Base-by-base conservation (phyloP, 2,797 vertebrate species). In the Xenentodon cancila region DNA sequence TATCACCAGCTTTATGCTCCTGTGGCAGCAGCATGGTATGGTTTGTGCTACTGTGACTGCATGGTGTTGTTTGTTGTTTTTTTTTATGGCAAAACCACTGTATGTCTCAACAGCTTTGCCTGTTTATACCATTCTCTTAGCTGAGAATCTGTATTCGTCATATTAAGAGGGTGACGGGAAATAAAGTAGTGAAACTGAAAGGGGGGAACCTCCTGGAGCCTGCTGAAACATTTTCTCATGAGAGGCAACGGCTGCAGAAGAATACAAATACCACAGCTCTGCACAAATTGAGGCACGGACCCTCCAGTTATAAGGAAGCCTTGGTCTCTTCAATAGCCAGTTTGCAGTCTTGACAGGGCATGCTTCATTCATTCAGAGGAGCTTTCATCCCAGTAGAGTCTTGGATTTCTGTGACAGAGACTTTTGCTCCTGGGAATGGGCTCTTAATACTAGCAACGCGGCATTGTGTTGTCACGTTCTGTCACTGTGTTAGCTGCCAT, bases 401-500 rank as follows among this genome's bases (percentile, higher is more conserved):
- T 53, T 21, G 27, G 8, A 59, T 79, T 68, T 81, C 51, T 55
- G 46, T 42, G 45, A 19, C 58, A 59, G 52, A 53, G 46, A 12
- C 21, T 34, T 53, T 16, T 4, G 18, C 55, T 68, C 49, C 53
- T 44, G 63, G 34, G 59, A 65, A 49, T 21, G 53, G 63, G 66
- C 40, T 50, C 53, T 71, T 69, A 64, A 64, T 70, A 70, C 32
- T 59, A 69, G 47, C 55, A 21, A 42, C 3, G 17, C 27, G 40
- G 56, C 61, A 56, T 56, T 59, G 77, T 80, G 73, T 73, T 73
- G 61, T 80, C 77, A 61, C 81, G 59, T 64, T 77, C 67, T 70
- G 70, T 73, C 80, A 68, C 58, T 2, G 6, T 61, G 73, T 65
- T 37, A 65, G 64, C 74, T 74, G 77, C 71, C 77, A 67, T 80